Evolutionary conservation across 2,888 invertebrate species (phyloP).

Genomic region (Patella depressa): DNA sequence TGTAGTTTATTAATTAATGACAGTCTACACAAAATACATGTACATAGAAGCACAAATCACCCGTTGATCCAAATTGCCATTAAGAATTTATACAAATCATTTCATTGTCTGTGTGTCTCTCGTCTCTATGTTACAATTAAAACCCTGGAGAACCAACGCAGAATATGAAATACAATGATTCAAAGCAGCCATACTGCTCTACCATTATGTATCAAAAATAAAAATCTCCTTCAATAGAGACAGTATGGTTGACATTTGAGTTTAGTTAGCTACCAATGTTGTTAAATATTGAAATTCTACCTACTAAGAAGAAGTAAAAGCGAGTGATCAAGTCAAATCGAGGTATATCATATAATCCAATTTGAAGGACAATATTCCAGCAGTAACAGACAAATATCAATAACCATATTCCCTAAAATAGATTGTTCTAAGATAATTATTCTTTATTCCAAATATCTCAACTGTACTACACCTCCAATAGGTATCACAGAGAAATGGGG

Average conservation of each 20-base stretch:
- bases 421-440: too few relatives aligned
- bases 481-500: too few relatives aligned
- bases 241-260: neutral
- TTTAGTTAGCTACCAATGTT: conserved; percentile 5
- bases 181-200: conserved; percentile 4
- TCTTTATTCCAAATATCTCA: too few relatives aligned
- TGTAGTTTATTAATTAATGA: conserved; percentile 25
- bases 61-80: conserved; percentile 11
- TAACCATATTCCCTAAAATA: too few relatives aligned
- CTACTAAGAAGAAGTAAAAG: neutral
- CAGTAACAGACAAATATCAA: too few relatives aligned
- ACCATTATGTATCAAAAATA: conserved; percentile 9
- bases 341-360: too few relatives aligned
- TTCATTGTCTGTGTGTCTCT: neutral
- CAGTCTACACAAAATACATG: conserved; percentile 6
- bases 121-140: neutral
- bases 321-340: too few relatives aligned
- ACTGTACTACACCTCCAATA: too few relatives aligned
- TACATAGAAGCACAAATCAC: conserved; percentile 7
- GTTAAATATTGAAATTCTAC: conserved; percentile 4
- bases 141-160: neutral
- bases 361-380: too few relatives aligned
- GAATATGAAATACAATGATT: neutral
- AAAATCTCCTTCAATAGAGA: neutral
- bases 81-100: neutral